Percentiles rank a stretch among this genome's conserved stretches.
Conservation (phyloP, 2,113 vertebrate species). For the Gallinago paraguaiae region DNA sequence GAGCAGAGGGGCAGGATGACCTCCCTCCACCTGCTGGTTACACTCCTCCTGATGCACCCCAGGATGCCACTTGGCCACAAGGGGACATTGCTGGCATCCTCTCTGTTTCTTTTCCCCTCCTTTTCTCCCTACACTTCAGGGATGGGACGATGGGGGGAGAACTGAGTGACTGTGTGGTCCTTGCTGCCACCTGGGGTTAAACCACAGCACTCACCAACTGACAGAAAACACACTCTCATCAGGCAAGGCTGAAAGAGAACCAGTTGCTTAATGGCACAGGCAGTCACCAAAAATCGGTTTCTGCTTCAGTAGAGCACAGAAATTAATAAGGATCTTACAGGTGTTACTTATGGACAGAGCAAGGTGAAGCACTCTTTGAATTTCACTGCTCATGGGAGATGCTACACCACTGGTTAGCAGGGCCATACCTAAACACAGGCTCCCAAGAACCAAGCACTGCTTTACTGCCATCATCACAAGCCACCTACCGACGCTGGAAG, state of each 20-base stretch:
- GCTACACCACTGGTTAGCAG: background rate
- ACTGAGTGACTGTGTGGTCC: background rate
- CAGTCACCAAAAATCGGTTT: background rate
- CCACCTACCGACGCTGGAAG: conserved; percentile 89
- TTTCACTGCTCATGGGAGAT: background rate
- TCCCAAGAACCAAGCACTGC: accelerated
- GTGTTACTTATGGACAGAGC: background rate
- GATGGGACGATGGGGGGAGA: background rate
- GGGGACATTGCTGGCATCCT: too few relatives aligned
- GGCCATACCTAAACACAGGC: background rate
- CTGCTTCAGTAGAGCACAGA: background rate
- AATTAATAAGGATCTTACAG: background rate
- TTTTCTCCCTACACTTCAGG: background rate
- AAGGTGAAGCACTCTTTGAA: background rate
- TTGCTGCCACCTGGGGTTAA: background rate
- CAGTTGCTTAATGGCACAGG: background rate
- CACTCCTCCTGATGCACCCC: too few relatives aligned
- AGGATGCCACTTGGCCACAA: too few relatives aligned
- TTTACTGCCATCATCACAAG: accelerated
- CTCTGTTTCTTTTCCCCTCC: background rate
- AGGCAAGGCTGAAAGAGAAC: background rate
- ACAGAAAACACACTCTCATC: background rate
- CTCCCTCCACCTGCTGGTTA: too few relatives aligned
- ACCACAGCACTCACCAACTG: background rate
- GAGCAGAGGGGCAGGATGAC: too few relatives aligned